These are phyloP conservation scores for Meteorus colon DNA, from an alignment of 2,888 invertebrate species.

Conservation along the genomic window DNA sequence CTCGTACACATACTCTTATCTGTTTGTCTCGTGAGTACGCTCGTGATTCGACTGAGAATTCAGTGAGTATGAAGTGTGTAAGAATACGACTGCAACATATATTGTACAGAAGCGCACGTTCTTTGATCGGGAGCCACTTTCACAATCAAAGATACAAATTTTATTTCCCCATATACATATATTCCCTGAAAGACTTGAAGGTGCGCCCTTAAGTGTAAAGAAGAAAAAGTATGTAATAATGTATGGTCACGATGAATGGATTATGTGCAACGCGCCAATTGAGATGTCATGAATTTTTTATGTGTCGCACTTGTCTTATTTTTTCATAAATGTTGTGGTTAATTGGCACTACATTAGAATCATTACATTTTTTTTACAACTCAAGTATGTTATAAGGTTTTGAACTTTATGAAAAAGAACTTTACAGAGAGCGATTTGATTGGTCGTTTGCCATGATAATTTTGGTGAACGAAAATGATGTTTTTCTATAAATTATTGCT, in stretches of 20 bases:
- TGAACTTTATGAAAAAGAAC: too few species aligned
- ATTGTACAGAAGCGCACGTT: constrained; percentile 25
- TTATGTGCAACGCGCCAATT: not conserved
- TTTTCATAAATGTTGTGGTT: not conserved
- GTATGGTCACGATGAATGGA: not conserved
- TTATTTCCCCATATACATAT: constrained; percentile 26
- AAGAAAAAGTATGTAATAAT: constrained; percentile 13
- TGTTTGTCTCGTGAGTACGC: constrained; percentile 30
- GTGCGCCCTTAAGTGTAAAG: not conserved
- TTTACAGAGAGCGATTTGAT: too few species aligned
- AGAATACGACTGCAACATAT: constrained; percentile 9
- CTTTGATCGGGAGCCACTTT: constrained; percentile 44
- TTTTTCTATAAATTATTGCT: too few species aligned
- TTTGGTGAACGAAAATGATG: too few species aligned
- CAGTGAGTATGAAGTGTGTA: constrained; percentile 3
- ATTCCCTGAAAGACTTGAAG: constrained; percentile 11
- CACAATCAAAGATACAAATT: constrained; percentile 37
- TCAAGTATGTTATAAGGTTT: too few species aligned
- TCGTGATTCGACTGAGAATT: constrained; percentile 28
- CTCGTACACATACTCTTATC: not conserved
- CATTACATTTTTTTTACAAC: too few species aligned
- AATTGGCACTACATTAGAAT: too few species aligned
- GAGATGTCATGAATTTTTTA: not conserved
- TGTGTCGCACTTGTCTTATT: too few species aligned
- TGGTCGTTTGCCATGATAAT: too few species aligned